phyloP scores from a whole-genome alignment of 2,888 invertebrate genomes.

The Idaea biselata region DNA sequence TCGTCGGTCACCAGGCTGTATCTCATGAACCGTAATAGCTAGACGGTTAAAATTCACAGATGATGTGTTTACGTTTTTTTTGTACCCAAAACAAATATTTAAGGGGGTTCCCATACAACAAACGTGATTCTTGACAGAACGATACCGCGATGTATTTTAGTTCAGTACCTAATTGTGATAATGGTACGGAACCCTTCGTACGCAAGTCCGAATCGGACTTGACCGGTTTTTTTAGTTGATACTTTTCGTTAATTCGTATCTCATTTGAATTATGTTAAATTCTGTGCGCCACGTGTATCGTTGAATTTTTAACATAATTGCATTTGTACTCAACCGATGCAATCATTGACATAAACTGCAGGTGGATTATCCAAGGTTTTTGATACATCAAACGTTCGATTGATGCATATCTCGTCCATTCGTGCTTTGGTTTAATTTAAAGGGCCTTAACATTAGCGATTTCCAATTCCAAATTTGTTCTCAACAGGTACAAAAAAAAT shows the following conservation, averaged over 20 bases:
- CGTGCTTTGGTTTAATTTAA: slow-evolving; percentile 24
- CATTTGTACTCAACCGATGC: slow-evolving; percentile 58
- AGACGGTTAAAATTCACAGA: too few relatives aligned
- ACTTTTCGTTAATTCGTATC: neutral
- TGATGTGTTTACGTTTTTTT: too few relatives aligned
- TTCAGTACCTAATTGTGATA: too few relatives aligned
- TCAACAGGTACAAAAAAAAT: too few relatives aligned
- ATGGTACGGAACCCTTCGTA: too few relatives aligned
- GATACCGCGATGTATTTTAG: too few relatives aligned
- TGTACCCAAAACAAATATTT: too few relatives aligned
- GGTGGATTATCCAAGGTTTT: slow-evolving; percentile 59
- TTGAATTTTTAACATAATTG: slow-evolving; percentile 52
- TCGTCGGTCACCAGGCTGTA: too few relatives aligned
- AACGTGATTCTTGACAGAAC: too few relatives aligned
- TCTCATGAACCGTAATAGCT: too few relatives aligned
- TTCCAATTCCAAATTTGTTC: neutral
- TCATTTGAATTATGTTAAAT: slow-evolving; percentile 19
- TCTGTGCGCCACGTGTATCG: slow-evolving; percentile 28
- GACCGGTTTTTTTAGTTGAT: neutral
- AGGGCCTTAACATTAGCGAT: neutral
- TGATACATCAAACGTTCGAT: slow-evolving; percentile 46
- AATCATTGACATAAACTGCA: slow-evolving; percentile 52
- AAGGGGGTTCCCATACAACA: too few relatives aligned
- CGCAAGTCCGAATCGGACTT: too few relatives aligned
- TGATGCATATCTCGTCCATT: slow-evolving; percentile 52